These are phyloP conservation scores for Chaetura pelagica DNA, from an alignment of 2,113 vertebrate species.

Conservation along the genomic window DNA sequence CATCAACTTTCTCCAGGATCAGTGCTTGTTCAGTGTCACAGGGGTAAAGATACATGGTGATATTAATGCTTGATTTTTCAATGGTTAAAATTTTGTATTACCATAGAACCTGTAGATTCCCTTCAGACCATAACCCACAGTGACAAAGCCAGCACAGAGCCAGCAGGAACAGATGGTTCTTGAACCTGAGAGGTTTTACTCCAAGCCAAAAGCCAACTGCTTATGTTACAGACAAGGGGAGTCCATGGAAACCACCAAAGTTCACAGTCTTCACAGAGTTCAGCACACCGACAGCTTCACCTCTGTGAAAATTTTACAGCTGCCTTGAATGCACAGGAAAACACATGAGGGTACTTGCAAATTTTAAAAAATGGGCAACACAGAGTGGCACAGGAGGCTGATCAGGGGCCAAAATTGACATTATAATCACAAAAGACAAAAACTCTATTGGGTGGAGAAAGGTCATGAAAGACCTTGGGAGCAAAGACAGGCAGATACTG, in stretches of 20 bases:
- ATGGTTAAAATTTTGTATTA: background rate
- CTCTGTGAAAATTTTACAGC: background rate
- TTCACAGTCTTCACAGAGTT: background rate
- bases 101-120: background rate
- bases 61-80: background rate
- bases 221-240: background rate
- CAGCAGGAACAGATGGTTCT: background rate
- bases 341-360: accelerated
- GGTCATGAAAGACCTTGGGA: background rate
- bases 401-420: background rate
- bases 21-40: background rate
- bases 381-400: background rate
- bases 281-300: background rate
- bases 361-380: background rate
- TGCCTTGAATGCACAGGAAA: background rate
- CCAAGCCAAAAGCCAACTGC: background rate
- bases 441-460: background rate
- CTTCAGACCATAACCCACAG: background rate
- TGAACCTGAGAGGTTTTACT: background rate
- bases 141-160: background rate
- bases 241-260: background rate
- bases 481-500: background rate
- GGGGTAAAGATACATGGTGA: background rate
- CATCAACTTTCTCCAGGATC: background rate
- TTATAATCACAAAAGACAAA: background rate